Conservation (phyloP, 1,140 invertebrate species). For the Penaeus japonicus region DNA sequence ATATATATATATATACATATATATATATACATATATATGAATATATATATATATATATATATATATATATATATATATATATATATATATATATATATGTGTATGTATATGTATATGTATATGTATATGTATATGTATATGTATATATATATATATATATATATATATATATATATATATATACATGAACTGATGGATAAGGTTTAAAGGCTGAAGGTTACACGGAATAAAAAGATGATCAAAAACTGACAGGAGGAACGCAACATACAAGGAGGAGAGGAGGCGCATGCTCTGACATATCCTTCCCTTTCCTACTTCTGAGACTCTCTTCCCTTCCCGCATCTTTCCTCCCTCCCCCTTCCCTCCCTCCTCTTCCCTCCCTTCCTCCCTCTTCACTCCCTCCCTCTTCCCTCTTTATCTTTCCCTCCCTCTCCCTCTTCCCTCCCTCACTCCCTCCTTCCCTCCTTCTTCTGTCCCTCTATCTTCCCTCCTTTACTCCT, state of each 20-base stretch:
- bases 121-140: no score
- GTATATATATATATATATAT: no score
- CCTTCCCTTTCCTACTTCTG: neutral
- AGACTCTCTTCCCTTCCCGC: neutral
- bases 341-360: neutral
- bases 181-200: neutral
- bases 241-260: slow-evolving; percentile 16
- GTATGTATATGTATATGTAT: no score
- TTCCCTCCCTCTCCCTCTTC: neutral
- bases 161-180: no score
- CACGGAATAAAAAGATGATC: neutral
- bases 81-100: no score
- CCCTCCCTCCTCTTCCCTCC: neutral
- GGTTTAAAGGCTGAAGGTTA: neutral
- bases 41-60: no score
- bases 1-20: no score
- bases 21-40: no score
- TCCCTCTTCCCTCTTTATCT: neutral
- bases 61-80: no score
- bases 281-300: neutral
- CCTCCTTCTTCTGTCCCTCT: neutral
- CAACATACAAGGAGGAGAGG: slow-evolving; percentile 35
- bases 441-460: neutral
- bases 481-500: neutral
- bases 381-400: neutral